Evolutionary conservation across 2,797 vertebrate genomes (phyloP), one percentile per base, ranked within the genome.

Genomic region (Hemibagrus guttatus): DNA sequence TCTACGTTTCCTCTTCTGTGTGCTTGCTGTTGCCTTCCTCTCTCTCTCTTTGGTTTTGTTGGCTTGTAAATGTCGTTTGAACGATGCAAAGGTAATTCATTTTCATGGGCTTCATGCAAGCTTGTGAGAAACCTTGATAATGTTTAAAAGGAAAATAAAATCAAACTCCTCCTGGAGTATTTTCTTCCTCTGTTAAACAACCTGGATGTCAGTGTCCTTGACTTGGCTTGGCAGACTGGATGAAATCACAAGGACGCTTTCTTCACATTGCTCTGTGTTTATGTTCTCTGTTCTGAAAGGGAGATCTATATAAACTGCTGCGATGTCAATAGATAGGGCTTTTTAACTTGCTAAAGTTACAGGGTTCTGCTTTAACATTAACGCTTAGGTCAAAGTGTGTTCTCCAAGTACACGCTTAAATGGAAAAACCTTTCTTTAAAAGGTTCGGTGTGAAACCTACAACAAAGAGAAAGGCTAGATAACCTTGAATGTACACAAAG

Each of bases 1-100:
- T 83, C 46, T n/a, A 23, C 61, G 16, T 85, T 78, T 82, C 76
- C 84, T 87, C 74, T 81, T 75, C 72, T 84, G 81, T 84, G 81
- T 69, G 61, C 72, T 86, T 68, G 59, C 49, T 56, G 19, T 64
- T 76, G 61, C 68, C 49, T 84, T 66, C 42, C 46, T 35, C 13
- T 35, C 23, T 8, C 35, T 21, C 68, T 23, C 2, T 74, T 71
- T 54, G 1, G 49, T 14, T 84, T 82, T 28, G 66, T 61, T 80
- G 64, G 76, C 79, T 71, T 88, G 63, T 87, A 79, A 72, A 84
- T 83, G 64, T 82, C 63, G 66, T 69, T 83, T 54, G 64, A 76
- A 56, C 66, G 46, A 72, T 21, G 26, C 21, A 54, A 58, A 39
- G n/a, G 19, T 14, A 61, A 46, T 69, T 49, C 28, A 78, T 31